A percentile compares a stretch with the other conserved stretches of the same genome.
phyloP scores from a whole-genome alignment of 2,113 vertebrate species.

The Kryptolebias marmoratus region DNA sequence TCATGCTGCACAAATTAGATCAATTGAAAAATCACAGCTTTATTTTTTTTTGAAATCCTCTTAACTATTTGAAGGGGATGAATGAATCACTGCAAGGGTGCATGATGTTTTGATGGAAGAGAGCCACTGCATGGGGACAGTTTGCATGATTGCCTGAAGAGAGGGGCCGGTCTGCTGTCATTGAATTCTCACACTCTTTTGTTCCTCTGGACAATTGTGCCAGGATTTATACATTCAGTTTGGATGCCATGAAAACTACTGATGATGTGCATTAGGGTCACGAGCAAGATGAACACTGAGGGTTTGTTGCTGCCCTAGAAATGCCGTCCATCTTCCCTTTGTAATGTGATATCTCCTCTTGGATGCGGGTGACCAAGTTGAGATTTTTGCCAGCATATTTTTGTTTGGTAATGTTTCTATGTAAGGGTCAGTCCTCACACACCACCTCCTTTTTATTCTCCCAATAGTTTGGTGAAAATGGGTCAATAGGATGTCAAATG shows the following conservation, averaged over 20 bases:
- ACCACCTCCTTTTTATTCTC: conserved; percentile 50
- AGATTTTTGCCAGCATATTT: not conserved
- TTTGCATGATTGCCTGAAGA: conserved; percentile 62
- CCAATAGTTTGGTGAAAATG: conserved; percentile 74
- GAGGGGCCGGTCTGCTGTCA: conserved; percentile 35
- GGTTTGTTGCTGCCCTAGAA: conserved; percentile 5
- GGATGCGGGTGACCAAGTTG: not conserved
- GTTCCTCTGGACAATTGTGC: conserved; percentile 28
- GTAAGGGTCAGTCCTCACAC: conserved; percentile 43
- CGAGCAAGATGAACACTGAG: conserved; percentile 4
- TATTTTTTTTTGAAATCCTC: conserved; percentile 49
- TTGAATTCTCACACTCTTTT: conserved; percentile 29
- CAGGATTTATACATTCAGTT: conserved; percentile 42
- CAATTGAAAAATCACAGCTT: conserved; percentile 42
- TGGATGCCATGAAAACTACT: conserved; percentile 19
- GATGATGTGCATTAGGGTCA: conserved; percentile 5
- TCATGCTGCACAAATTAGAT: conserved; percentile 57
- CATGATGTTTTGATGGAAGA: conserved; percentile 36
- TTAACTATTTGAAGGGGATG: conserved; percentile 29
- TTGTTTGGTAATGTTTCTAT: conserved; percentile 5
- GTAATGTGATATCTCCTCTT: not conserved
- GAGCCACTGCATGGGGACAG: conserved; percentile 30
- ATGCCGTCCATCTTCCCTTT: not conserved
- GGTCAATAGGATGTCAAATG: conserved; percentile 82
- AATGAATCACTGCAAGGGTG: conserved; percentile 32